Evolutionary conservation across 1,140 invertebrate genomes (phyloP), one percentile per base, ranked within the genome.

Genomic region (Pissodes strobi): DNA sequence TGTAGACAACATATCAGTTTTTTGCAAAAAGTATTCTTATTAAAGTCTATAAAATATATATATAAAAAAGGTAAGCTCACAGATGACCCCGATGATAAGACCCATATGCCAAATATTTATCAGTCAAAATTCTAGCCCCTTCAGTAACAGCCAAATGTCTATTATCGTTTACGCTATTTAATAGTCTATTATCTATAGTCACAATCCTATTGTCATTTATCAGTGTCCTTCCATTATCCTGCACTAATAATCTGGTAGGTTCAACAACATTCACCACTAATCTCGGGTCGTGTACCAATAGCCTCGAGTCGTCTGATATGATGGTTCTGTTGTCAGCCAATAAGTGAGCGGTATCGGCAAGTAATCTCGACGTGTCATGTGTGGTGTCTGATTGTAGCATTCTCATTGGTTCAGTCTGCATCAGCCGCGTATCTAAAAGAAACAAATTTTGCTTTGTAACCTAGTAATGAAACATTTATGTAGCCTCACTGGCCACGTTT

Each of bases 41-140:
- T n/a, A n/a, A n/a, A n/a, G n/a, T n/a, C n/a, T n/a, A n/a, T n/a
- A n/a, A n/a, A n/a, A n/a, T n/a, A n/a, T n/a, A n/a, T n/a, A n/a
- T n/a, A n/a, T n/a, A n/a, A n/a, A n/a, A n/a, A n/a, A n/a, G n/a
- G n/a, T n/a, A n/a, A n/a, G n/a, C n/a, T 59, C 19, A 64, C 27
- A 78, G 55, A 67, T 78, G 76, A 8, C 76, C 76, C 18, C 76
- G 53, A 64, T 77, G 75, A 72, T 77, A 78, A 12, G 77, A 69
- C 67, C 77, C 75, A 66, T 77, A 78, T 5, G 68, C 59, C 51
- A 78, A 68, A 70, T 77, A 78, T 59, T 78, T 78, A 71, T 78
- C 76, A 27, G 71, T 62, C 58, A 78, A 64, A 49, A 78, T 65
- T 45, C 75, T 64, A 43, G 71, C 65, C 45, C 68, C 69, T 46